Percentiles rank a stretch among this genome's conserved stretches.
Conservation (phyloP, 2,113 vertebrate species). For the Oryctolagus cuniculus region mOryCun1.1 NC_091448.1:33999001-33999500, state of each 20-base stretch:
- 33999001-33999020: no score
- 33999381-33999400: not conserved
- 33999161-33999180: slow-evolving; percentile 5
- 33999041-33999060: no score
- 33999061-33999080: no score
- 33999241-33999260: not conserved
- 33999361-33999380: not conserved
- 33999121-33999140: not conserved
- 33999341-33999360: not conserved
- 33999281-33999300: not conserved
- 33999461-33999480: not conserved
- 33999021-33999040: no score
- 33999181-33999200: slow-evolving; percentile 54
- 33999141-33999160: slow-evolving; percentile 55
- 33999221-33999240: not conserved
- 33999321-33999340: slow-evolving; percentile 11
- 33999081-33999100: not conserved
- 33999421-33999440: not conserved
- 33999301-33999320: slow-evolving; percentile 34
- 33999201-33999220: slow-evolving; percentile 16
- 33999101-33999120: slow-evolving; percentile 8
- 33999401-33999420: not conserved
- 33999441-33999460: not conserved
- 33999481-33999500: not conserved
- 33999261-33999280: not conserved